These are phyloP conservation scores for Linepithema humile DNA, from an alignment of 1,140 invertebrate species.

Conservation along the genomic window DNA sequence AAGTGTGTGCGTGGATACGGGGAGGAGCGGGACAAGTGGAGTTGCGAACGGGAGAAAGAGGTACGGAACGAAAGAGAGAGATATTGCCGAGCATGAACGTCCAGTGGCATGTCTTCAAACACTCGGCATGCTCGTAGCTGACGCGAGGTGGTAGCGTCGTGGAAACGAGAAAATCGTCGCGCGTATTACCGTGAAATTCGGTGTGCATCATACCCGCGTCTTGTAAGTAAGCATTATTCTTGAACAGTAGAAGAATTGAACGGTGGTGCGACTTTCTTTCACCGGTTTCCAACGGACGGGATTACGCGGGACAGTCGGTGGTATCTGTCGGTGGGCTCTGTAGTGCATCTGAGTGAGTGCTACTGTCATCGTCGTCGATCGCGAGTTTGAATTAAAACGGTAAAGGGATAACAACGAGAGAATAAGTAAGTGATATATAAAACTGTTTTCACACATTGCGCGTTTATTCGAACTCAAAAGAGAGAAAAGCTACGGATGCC, in stretches of 20 bases:
- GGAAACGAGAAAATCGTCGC: conserved; percentile 62
- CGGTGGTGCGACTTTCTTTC: neutral
- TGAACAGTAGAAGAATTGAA: neutral
- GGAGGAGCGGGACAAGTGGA: conserved; percentile 4
- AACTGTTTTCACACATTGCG: too few species aligned
- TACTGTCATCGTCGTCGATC: neutral
- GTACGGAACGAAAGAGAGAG: conserved; percentile 49
- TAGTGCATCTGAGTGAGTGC: too few species aligned
- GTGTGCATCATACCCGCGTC: neutral
- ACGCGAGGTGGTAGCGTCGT: conserved; percentile 70
- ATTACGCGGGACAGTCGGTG: neutral
- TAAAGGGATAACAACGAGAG: neutral
- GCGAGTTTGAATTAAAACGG: conserved; percentile 4
- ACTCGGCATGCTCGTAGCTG: conserved; percentile 80
- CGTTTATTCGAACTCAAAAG: too few species aligned
- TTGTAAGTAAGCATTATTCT: neutral
- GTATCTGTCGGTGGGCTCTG: neutral
- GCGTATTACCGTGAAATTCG: neutral
- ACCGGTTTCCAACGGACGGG: neutral
- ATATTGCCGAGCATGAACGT: conserved; percentile 75
- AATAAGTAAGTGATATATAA: neutral
- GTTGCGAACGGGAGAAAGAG: conserved; percentile 45
- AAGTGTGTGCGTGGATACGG: conserved; percentile 31
- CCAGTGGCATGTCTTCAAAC: conserved; percentile 81
- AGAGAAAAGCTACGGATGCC: too few species aligned